Base-by-base conservation (phyloP, 2,888 invertebrate species). In the Drosophila formosana region DNA sequence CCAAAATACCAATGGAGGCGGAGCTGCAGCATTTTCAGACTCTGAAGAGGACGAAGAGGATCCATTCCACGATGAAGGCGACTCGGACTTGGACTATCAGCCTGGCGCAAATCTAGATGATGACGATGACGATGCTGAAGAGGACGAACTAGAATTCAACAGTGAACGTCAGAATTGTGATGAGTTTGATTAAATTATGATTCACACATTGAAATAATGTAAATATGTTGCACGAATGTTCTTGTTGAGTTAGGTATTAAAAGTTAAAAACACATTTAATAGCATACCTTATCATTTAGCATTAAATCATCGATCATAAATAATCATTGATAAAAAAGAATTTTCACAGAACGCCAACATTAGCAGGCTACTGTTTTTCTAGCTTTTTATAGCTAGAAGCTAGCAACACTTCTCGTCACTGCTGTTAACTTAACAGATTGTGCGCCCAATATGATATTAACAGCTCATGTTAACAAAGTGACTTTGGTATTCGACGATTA, bases 121-220 rank as follows among this genome's bases (percentile, higher is more conserved):
- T 8, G 71, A 77, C 23, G 75, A 68, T 2, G 66, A 69, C 4
- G 86, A 75, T 6, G 68, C 58, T 0, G 82, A 82, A n/a, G 78
- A 80, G 4, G 87, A 82, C 18, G 85, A 88, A 3, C 56, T 88
- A 7, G 83, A 83, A 63, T 88, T 83, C 18, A 88, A 75, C 37
- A 83, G 86, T 18, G 80, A 83, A 56, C 83, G 86, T 18, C 52
- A 85, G 28, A 56, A 73, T 11, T 47, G 52, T 46, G 85, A 79
- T 62, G 58, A 63, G 2, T 76, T 55, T 45, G 85, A 84, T 9
- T 30, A 7, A 3, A 52, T 18, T 18, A 13, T 9, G 6, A 13
- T 47, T 23, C 5, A 43, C 23, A 9, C n/a, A 6, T 4, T 4
- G 1, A 30, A 30, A 32, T 25, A 26, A 11, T 63, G 37, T 28